A percentile compares a stretch with the other conserved stretches of the same genome.
These are phyloP conservation scores for Salvator merianae DNA, from an alignment of 2,113 vertebrate species.

Conservation along the genomic window DNA sequence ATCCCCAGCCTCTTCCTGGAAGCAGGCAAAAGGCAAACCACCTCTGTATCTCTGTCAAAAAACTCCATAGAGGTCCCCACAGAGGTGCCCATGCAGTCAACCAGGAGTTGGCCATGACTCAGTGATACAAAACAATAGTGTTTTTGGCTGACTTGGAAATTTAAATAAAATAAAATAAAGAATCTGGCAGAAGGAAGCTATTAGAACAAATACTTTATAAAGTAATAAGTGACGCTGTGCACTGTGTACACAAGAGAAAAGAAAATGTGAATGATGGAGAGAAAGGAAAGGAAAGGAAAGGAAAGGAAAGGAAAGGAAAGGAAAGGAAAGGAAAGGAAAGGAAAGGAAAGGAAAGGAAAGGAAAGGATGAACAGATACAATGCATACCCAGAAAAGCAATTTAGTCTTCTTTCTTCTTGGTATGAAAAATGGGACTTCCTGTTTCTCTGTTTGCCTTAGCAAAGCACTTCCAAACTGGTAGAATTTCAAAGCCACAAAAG, in stretches of 20 bases:
- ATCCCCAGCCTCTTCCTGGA: too few relatives aligned
- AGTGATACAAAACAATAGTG: too few relatives aligned
- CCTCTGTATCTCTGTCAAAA: too few relatives aligned
- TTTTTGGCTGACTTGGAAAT: too few relatives aligned
- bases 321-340: neutral
- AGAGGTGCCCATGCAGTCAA: too few relatives aligned
- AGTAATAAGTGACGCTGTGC: neutral
- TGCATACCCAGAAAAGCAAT: neutral
- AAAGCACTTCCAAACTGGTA: conserved; percentile 60
- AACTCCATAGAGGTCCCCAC: too few relatives aligned
- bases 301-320: neutral
- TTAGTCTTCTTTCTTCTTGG: conserved; percentile 32
- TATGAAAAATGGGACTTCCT: conserved; percentile 35
- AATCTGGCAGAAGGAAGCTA: neutral
- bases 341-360: conserved; percentile 3
- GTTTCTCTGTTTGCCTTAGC: conserved; percentile 43
- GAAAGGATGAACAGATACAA: neutral
- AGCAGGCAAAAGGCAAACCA: too few relatives aligned
- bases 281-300: neutral
- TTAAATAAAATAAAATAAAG: conserved; percentile 12
- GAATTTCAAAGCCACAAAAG: conserved; percentile 53
- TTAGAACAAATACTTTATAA: conserved; percentile 5
- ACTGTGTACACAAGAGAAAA: neutral
- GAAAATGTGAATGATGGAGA: neutral
- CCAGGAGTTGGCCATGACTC: too few relatives aligned